phyloP scores from a whole-genome alignment of 2,888 invertebrate species.

The Scaptomyza tumidula region DNA sequence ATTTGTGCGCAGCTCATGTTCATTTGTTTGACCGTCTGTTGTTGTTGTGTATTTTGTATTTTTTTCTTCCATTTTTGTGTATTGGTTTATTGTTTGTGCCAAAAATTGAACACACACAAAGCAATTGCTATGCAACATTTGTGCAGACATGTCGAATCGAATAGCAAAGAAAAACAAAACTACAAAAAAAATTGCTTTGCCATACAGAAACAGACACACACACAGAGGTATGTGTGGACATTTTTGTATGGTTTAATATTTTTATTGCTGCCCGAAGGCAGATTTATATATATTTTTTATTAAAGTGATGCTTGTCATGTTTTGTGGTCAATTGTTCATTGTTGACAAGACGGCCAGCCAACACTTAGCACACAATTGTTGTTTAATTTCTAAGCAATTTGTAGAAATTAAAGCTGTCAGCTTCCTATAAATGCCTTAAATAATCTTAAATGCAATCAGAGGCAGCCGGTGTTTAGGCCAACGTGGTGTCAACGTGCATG shows the following conservation, averaged over 20 bases:
- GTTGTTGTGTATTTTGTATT: constrained; percentile 15
- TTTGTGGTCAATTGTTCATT: constrained; percentile 74
- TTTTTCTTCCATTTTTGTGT: constrained; percentile 3
- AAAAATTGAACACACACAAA: constrained; percentile 63
- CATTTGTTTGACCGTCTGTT: constrained; percentile 61
- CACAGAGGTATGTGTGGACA: constrained; percentile 14
- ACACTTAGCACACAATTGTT: neutral
- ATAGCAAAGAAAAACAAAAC: constrained; percentile 48
- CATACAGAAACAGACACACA: constrained; percentile 32
- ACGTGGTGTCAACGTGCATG: constrained; percentile 8
- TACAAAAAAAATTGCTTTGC: constrained; percentile 68
- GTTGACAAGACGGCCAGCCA: constrained; percentile 52
- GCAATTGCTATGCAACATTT: constrained; percentile 78
- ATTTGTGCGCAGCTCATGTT: constrained; percentile 70
- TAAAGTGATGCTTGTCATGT: constrained; percentile 59
- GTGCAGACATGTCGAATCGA: constrained; percentile 55
- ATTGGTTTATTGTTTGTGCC: constrained; percentile 51
- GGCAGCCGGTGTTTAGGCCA: neutral
- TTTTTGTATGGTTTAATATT: constrained; percentile 50
- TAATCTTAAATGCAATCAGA: constrained; percentile 29
- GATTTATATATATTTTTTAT: neutral
- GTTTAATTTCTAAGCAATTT: constrained; percentile 38
- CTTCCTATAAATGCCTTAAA: constrained; percentile 37
- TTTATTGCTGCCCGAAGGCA: constrained; percentile 61
- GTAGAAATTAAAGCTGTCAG: constrained; percentile 47